Conservation (phyloP, 2,113 vertebrate species). For the Campylorhamphus procurvoides region DNA sequence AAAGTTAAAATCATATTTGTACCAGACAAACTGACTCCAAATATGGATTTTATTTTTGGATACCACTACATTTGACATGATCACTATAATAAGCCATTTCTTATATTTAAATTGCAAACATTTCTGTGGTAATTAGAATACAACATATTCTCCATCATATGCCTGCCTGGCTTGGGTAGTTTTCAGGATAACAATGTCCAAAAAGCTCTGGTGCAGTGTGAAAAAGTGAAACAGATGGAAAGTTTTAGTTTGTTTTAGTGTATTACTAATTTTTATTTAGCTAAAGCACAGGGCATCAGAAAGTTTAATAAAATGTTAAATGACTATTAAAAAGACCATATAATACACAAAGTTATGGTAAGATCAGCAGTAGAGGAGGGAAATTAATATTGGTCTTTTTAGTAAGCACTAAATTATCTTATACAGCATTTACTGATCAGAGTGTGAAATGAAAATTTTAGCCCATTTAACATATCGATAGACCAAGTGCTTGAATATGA, state of each 20-base stretch:
- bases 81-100: slow-evolving; percentile 26
- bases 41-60: slow-evolving; percentile 62
- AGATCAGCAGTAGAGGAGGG: background rate
- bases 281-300: background rate
- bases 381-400: background rate
- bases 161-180: background rate
- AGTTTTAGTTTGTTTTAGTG: background rate
- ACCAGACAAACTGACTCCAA: slow-evolving; percentile 68
- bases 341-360: background rate
- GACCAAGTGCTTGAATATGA: background rate
- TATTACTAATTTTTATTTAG: background rate
- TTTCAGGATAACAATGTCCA: slow-evolving; percentile 3
- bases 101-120: slow-evolving; percentile 38
- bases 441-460: background rate
- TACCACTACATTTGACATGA: slow-evolving; percentile 14
- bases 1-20: slow-evolving; percentile 61
- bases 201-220: background rate
- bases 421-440: background rate
- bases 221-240: slow-evolving; percentile 4
- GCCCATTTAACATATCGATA: background rate
- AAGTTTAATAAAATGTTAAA: background rate
- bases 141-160: background rate
- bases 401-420: background rate
- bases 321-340: background rate
- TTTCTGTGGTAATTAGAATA: slow-evolving; percentile 31